phyloP scores from a whole-genome alignment of 2,888 invertebrate species.

The Drosophila koepferae region DNA sequence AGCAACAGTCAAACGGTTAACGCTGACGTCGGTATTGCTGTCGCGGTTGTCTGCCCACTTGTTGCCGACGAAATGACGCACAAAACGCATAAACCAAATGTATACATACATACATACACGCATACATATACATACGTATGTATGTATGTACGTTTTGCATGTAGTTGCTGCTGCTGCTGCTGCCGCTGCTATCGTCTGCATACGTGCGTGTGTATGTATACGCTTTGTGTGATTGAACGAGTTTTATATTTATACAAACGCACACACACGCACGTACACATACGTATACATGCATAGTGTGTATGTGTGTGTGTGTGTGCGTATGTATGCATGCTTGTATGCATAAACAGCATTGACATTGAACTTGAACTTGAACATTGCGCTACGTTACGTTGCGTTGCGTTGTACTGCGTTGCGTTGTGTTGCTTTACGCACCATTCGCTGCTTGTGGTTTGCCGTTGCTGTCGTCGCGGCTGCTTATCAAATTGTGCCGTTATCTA shows the following conservation, averaged over 20 bases:
- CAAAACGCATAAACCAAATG: slow-evolving; percentile 64
- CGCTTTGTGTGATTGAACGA: slow-evolving; percentile 66
- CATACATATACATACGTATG: neutral
- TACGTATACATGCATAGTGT: neutral
- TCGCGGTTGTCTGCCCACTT: slow-evolving; percentile 61
- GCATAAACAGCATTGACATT: slow-evolving; percentile 61
- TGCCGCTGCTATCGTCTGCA: slow-evolving; percentile 27
- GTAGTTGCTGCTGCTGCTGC: slow-evolving; percentile 15
- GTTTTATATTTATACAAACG: slow-evolving; percentile 55
- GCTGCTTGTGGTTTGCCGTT: slow-evolving; percentile 17
- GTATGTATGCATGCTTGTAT: slow-evolving; percentile 4
- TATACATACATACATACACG: neutral
- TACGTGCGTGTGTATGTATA: slow-evolving; percentile 33
- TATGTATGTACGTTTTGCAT: slow-evolving; percentile 30
- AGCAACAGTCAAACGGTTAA: slow-evolving; percentile 27
- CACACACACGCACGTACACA: slow-evolving; percentile 31
- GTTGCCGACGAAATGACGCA: slow-evolving; percentile 69
- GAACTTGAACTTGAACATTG: slow-evolving; percentile 75
- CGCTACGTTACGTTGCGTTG: slow-evolving; percentile 20
- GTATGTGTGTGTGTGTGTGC: slow-evolving; percentile 4
- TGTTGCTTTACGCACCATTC: slow-evolving; percentile 58
- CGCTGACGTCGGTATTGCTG: slow-evolving; percentile 18
- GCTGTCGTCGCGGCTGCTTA: slow-evolving; percentile 43
- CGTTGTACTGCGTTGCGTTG: slow-evolving; percentile 25
- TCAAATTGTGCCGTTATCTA: slow-evolving; percentile 69